These are phyloP conservation scores for Eupristina koningsbergeri DNA, from an alignment of 1,140 invertebrate species.

Conservation along the genomic window DNA sequence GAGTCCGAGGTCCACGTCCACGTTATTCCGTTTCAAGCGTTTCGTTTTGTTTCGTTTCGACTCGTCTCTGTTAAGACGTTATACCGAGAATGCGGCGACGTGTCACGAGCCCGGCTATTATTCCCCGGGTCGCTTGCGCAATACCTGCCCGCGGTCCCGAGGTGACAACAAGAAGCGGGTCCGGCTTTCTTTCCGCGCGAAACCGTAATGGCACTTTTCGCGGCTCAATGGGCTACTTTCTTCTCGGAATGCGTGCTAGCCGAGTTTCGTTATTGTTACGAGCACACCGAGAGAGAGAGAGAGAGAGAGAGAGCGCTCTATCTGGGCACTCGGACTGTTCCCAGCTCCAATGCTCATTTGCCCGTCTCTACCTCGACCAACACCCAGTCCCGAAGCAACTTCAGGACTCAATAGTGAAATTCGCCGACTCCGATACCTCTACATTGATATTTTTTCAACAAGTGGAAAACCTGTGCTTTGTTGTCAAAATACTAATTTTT, in stretches of 20 bases:
- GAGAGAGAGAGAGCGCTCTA: too few species aligned
- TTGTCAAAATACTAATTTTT: too few species aligned
- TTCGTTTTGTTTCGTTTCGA: constrained; percentile 30
- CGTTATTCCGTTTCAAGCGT: too few species aligned
- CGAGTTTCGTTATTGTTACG: neutral
- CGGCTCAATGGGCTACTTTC: constrained; percentile 33
- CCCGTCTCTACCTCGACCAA: neutral
- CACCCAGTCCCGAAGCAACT: neutral
- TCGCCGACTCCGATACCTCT: neutral
- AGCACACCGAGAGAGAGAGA: too few species aligned
- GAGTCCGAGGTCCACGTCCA: too few species aligned
- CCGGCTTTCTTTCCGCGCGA: constrained; percentile 8
- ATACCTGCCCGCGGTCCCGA: neutral
- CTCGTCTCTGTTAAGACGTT: constrained; percentile 49
- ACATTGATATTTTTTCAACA: too few species aligned
- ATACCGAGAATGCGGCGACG: constrained; percentile 43
- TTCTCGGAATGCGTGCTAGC: constrained; percentile 10
- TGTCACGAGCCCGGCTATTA: constrained; percentile 40
- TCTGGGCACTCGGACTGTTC: too few species aligned
- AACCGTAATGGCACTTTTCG: constrained; percentile 18
- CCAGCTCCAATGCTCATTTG: neutral
- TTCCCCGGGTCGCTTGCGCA: constrained; percentile 4
- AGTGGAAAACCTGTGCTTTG: too few species aligned
- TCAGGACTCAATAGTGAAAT: neutral
- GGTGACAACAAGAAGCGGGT: constrained; percentile 6